Evolutionary conservation across 92 coral and sea anemone species (phyloP).

Genomic region (Porites divaricata): DNA sequence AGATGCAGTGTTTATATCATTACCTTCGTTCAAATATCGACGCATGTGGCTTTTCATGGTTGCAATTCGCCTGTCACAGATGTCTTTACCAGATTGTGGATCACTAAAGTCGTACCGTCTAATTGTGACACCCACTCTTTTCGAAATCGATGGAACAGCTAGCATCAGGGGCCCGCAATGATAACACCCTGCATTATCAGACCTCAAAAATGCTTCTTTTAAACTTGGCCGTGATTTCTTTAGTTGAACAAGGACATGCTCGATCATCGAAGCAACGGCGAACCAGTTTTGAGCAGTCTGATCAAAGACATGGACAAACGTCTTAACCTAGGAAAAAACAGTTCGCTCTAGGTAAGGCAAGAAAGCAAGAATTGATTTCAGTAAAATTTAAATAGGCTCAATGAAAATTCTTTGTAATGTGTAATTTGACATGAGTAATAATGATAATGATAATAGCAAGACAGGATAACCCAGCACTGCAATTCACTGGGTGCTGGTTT

Average conservation of each 20-base stretch:
- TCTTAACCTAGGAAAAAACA: not conserved
- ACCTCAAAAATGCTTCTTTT: not conserved
- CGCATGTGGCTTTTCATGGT: constrained; percentile 66
- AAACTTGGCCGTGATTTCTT: not conserved
- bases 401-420: not conserved
- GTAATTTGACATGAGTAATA: no score
- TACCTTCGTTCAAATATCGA: constrained; percentile 62
- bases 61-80: constrained; percentile 69
- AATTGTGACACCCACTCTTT: constrained; percentile 46
- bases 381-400: not conserved
- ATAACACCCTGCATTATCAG: constrained; percentile 25
- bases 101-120: constrained; percentile 64
- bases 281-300: not conserved
- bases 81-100: constrained; percentile 13
- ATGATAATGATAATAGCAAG: no score
- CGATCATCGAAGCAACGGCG: not conserved
- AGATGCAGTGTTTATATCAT: constrained; percentile 58
- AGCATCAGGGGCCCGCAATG: constrained; percentile 60
- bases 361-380: not conserved
- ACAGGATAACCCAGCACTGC: no score
- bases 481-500: no score
- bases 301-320: not conserved
- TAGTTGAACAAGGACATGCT: not conserved
- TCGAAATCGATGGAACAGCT: constrained; percentile 40
- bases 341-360: not conserved